These are phyloP conservation scores for Koerneria pararmatus DNA, from an alignment of 2,888 invertebrate genomes.

Conservation along the genomic window DNA sequence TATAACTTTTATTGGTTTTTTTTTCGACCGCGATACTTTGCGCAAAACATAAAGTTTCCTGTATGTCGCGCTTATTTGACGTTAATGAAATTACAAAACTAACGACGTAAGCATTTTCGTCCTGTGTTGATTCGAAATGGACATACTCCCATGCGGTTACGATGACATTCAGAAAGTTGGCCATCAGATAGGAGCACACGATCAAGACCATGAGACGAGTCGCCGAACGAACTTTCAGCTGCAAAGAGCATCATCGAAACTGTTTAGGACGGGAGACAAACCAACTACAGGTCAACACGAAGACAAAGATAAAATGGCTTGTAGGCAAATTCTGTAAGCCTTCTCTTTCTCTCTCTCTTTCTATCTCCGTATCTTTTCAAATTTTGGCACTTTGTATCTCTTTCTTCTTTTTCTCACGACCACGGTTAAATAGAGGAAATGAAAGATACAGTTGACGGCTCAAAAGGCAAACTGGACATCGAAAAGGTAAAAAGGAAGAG, in stretches of 20 bases:
- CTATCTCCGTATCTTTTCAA: too few relatives aligned
- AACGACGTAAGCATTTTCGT: constrained; percentile 42
- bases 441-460: too few relatives aligned
- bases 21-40: too few relatives aligned
- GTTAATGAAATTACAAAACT: constrained; percentile 17
- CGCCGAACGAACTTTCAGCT: constrained; percentile 55
- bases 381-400: too few relatives aligned
- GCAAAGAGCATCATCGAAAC: constrained; percentile 17
- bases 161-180: constrained; percentile 53
- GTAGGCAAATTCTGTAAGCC: too few relatives aligned
- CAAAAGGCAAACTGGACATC: too few relatives aligned
- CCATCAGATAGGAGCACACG: constrained; percentile 55
- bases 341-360: too few relatives aligned
- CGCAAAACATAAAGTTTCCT: too few relatives aligned
- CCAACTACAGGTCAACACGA: neutral
- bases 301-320: neutral
- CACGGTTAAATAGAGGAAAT: too few relatives aligned
- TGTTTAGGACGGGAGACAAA: neutral
- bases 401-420: too few relatives aligned
- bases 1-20: too few relatives aligned
- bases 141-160: constrained; percentile 56
- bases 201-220: constrained; percentile 53
- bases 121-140: constrained; percentile 46
- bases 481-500: too few relatives aligned
- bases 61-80: neutral